Evolutionary conservation across 1,140 invertebrate species (phyloP).

Genomic region (Pseudomyrmex cubaensis): DNA sequence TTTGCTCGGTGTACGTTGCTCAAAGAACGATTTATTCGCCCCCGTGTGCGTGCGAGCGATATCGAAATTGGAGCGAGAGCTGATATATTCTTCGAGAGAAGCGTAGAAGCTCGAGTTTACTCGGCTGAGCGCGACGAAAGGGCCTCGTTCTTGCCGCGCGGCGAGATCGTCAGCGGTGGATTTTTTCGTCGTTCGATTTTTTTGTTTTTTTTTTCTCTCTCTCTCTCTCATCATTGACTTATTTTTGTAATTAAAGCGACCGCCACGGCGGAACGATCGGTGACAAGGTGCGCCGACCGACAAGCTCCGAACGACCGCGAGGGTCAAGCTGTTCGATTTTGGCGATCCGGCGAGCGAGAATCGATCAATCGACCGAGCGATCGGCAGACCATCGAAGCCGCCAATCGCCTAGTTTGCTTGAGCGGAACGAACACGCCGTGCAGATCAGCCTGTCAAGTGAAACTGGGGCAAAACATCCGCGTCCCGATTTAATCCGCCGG

Average conservation of each 20-base stretch:
- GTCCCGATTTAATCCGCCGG: slow-evolving; percentile 76
- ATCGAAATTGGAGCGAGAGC: slow-evolving; percentile 38
- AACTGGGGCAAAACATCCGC: slow-evolving; percentile 81
- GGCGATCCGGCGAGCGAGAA: slow-evolving; percentile 32
- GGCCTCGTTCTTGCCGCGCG: slow-evolving; percentile 40
- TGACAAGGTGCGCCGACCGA: slow-evolving; percentile 52
- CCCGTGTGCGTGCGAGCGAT: slow-evolving; percentile 20
- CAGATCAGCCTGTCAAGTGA: slow-evolving; percentile 75
- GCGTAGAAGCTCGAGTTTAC: slow-evolving; percentile 53
- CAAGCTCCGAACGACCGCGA: slow-evolving; percentile 59
- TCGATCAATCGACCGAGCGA: slow-evolving; percentile 72
- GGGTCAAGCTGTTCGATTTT: slow-evolving; percentile 60
- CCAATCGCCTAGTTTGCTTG: slow-evolving; percentile 75
- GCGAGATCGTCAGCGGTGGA: slow-evolving; percentile 1
- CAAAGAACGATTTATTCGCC: slow-evolving; percentile 39
- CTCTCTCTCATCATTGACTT: slow-evolving; percentile 39
- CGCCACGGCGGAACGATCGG: slow-evolving; percentile 41
- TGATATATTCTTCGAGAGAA: slow-evolving; percentile 23
- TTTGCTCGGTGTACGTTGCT: slow-evolving; percentile 40
- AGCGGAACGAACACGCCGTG: slow-evolving; percentile 77
- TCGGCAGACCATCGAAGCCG: slow-evolving; percentile 69
- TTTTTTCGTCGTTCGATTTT: slow-evolving; percentile 19
- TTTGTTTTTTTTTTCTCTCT: background rate
- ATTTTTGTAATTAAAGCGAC: slow-evolving; percentile 49
- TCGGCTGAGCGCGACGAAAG: slow-evolving; percentile 55